Evolutionary conservation across 2,888 invertebrate species (phyloP).

Genomic region (Amphipoea oculea): DNA sequence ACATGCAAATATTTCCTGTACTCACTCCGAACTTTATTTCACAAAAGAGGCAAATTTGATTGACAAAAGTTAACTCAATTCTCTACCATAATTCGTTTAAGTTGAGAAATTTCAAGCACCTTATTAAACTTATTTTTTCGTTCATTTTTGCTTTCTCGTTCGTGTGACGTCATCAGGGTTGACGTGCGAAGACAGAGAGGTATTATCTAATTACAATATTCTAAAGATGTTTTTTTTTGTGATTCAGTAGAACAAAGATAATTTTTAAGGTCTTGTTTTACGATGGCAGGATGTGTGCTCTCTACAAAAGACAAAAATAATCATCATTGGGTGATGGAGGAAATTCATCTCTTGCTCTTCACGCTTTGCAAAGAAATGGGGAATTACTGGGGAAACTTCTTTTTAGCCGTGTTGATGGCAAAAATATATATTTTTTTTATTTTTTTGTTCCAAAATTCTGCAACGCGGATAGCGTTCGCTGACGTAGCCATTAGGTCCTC

Average conservation of each 20-base stretch:
- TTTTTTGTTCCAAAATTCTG: too few relatives aligned
- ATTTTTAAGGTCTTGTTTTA: neutral
- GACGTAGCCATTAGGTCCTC: too few relatives aligned
- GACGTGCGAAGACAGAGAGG: neutral
- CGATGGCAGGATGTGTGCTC: too few relatives aligned
- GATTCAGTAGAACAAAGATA: neutral
- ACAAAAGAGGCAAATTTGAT: conserved; percentile 10
- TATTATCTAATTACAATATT: neutral
- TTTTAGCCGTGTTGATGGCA: too few relatives aligned
- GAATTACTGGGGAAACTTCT: too few relatives aligned
- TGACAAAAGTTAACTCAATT: conserved; percentile 36
- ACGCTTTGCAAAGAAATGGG: too few relatives aligned
- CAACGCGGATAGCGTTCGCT: too few relatives aligned
- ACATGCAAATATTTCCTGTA: conserved; percentile 18
- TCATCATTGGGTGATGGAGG: too few relatives aligned
- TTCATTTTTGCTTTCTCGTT: neutral
- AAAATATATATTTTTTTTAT: too few relatives aligned
- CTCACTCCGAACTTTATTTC: conserved; percentile 16
- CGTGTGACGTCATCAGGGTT: neutral
- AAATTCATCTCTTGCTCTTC: too few relatives aligned
- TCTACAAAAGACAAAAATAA: too few relatives aligned
- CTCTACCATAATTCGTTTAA: conserved; percentile 31
- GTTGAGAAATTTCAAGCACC: conserved; percentile 7
- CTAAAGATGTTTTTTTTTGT: neutral
- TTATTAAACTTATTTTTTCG: neutral